Conservation (phyloP, 2,113 vertebrate species). For the Hypomesus transpacificus region DNA sequence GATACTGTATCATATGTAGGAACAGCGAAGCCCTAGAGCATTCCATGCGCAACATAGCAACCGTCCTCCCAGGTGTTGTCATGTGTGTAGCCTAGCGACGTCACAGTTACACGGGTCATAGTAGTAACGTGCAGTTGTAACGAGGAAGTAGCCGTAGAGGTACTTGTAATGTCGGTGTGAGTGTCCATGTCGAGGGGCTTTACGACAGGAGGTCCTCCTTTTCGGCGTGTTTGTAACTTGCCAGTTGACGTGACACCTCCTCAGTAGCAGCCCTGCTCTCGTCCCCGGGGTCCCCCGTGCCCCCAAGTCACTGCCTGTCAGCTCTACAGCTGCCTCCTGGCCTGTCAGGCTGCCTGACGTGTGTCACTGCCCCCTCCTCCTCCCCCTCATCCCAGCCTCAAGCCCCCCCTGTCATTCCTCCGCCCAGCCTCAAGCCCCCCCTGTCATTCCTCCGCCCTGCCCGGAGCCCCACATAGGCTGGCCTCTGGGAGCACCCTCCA, state of each 20-base stretch:
- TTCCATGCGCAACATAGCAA: no score
- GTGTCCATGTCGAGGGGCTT: conserved; percentile 21
- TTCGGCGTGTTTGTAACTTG: conserved; percentile 27
- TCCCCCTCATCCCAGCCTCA: conserved; percentile 28
- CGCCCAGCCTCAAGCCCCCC: conserved; percentile 34
- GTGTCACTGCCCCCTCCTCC: conserved; percentile 35
- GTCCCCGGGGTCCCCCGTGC: conserved; percentile 31
- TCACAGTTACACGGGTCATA: conserved; percentile 4
- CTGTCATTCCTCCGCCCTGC: conserved; percentile 27
- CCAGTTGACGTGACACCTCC: conserved; percentile 43
- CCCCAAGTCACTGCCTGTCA: conserved; percentile 42
- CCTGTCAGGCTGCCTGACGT: conserved; percentile 48
- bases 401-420: conserved; percentile 39
- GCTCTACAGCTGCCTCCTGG: conserved; percentile 55
- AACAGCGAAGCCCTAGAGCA: no score
- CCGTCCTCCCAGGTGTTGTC: no score
- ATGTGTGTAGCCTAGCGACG: conserved; percentile 4
- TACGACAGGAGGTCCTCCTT: conserved; percentile 41
- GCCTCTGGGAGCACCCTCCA: conserved; percentile 39
- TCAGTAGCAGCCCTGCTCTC: conserved; percentile 35
- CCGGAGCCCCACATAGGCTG: conserved; percentile 36
- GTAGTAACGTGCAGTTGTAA: conserved; percentile 16
- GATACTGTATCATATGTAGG: conserved; percentile 17
- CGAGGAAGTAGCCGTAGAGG: conserved; percentile 13
- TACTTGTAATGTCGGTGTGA: conserved; percentile 23